phyloP scores from a whole-genome alignment of 2,888 invertebrate genomes.

The Euproctis similis region DNA sequence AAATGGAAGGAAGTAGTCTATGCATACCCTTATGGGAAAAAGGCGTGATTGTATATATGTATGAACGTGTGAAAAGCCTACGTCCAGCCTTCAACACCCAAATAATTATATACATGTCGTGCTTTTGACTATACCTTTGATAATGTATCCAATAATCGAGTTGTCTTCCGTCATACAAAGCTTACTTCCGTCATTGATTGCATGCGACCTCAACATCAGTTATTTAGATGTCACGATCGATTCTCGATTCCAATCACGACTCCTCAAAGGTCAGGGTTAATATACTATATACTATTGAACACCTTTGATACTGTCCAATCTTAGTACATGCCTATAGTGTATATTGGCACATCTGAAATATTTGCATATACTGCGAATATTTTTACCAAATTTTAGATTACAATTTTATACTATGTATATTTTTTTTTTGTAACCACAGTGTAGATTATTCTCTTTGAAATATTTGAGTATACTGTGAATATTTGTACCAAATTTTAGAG shows the following conservation, averaged over 20 bases:
- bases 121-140: constrained; percentile 32
- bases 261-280: constrained; percentile 62
- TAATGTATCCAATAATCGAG: constrained; percentile 27
- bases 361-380: too few species aligned
- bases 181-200: constrained; percentile 66
- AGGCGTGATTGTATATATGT: too few species aligned
- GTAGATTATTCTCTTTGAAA: constrained; percentile 15
- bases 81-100: constrained; percentile 30
- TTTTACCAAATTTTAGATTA: too few species aligned
- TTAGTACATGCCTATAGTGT: too few species aligned
- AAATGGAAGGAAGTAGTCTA: too few species aligned
- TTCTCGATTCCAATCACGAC: constrained; percentile 53
- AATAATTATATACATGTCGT: constrained; percentile 28
- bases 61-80: constrained; percentile 21
- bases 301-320: constrained; percentile 36
- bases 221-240: constrained; percentile 69
- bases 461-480: too few species aligned
- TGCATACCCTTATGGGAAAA: too few species aligned
- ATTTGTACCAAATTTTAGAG: neutral
- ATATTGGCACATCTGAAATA: too few species aligned
- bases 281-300: constrained; percentile 38
- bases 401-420: too few species aligned
- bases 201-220: constrained; percentile 52
- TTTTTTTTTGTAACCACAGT: too few species aligned
- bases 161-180: constrained; percentile 48